A percentile compares a stretch with the other conserved stretches of the same genome.
phyloP scores from a whole-genome alignment of 2,797 vertebrate species.

The Enteromius treurensis region DNA sequence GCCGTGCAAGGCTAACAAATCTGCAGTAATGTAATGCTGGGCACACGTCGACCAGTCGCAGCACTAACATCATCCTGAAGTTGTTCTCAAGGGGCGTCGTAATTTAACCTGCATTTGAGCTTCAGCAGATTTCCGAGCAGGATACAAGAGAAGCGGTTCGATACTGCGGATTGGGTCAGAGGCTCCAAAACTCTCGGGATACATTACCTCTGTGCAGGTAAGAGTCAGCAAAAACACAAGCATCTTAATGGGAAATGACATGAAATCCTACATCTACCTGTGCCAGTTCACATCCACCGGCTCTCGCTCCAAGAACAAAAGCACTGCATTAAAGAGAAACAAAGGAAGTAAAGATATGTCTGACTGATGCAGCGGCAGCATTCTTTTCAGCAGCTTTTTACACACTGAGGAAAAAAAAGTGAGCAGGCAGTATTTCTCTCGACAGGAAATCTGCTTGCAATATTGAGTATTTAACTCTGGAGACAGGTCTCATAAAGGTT shows the following conservation, averaged over 20 bases:
- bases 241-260: constrained; percentile 20
- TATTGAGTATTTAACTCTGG: constrained; percentile 68
- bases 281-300: neutral
- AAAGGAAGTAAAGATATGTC: constrained; percentile 14
- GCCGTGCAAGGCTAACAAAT: constrained; percentile 74
- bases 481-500: constrained; percentile 69
- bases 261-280: neutral
- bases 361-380: constrained; percentile 46
- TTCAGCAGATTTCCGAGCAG: constrained; percentile 60
- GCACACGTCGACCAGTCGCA: constrained; percentile 56
- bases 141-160: constrained; percentile 44
- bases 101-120: constrained; percentile 50
- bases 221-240: constrained; percentile 41
- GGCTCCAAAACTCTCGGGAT: neutral
- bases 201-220: neutral
- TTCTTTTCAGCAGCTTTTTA: constrained; percentile 52
- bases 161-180: constrained; percentile 36
- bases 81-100: constrained; percentile 51
- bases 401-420: constrained; percentile 62
- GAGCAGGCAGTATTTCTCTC: constrained; percentile 68
- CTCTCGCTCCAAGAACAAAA: neutral
- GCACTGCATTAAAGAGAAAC: constrained; percentile 5
- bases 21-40: constrained; percentile 77
- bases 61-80: constrained; percentile 50
- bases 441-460: constrained; percentile 73